Evolutionary conservation across 2,888 invertebrate species (phyloP).

Genomic region (Ellobium chinense): DNA sequence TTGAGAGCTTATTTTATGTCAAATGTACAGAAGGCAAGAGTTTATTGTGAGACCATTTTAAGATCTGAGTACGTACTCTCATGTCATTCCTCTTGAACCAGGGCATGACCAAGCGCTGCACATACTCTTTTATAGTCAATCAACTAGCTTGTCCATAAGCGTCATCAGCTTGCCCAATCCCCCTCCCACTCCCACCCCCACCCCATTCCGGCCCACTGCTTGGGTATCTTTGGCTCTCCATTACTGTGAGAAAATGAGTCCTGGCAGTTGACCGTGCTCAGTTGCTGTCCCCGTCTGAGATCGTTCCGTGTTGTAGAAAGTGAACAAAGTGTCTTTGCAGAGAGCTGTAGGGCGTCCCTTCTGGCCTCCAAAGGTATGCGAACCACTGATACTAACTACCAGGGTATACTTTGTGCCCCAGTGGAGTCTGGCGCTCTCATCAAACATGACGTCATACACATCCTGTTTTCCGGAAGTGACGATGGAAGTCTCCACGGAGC

Average conservation of each 20-base stretch:
- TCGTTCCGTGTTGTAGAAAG: conserved; percentile 39
- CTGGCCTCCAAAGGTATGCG: conserved; percentile 46
- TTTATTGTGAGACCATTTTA: no score
- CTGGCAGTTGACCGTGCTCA: conserved; percentile 46
- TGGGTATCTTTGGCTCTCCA: no score
- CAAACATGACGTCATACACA: conserved; percentile 48
- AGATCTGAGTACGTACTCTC: no score
- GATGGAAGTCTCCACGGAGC: conserved; percentile 16
- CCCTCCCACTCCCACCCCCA: no score
- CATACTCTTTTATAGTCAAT: no score
- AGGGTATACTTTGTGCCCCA: conserved; percentile 29
- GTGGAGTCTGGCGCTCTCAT: conserved; percentile 9
- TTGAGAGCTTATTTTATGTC: no score
- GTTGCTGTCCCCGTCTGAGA: conserved; percentile 43
- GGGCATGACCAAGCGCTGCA: no score
- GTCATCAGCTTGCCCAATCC: no score
- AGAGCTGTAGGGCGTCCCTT: conserved; percentile 37
- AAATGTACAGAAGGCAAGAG: no score
- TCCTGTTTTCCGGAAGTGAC: conserved; percentile 34
- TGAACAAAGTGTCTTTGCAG: conserved; percentile 33
- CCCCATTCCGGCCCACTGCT: not conserved
- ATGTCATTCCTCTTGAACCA: no score
- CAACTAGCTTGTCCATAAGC: no score
- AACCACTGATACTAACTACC: conserved; percentile 39
- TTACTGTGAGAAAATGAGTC: conserved; percentile 36